phyloP scores from a whole-genome alignment of 1,140 invertebrate species.

The Calliphora vicina region DNA sequence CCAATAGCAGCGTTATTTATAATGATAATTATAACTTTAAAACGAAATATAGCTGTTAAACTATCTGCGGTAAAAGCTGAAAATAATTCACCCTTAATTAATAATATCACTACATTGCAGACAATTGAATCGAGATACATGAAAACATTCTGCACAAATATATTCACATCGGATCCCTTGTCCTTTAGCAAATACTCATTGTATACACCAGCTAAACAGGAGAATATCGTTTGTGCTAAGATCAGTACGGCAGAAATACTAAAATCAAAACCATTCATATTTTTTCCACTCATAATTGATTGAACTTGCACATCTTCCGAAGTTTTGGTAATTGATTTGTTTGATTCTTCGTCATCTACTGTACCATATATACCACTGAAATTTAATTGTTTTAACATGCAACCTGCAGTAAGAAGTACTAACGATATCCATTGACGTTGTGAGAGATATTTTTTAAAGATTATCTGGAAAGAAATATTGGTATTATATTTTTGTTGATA shows the following conservation, averaged over 20 bases:
- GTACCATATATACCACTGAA: slow-evolving; percentile 64
- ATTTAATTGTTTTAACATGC: slow-evolving; percentile 89
- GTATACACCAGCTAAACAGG: slow-evolving; percentile 94
- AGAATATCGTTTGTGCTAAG: slow-evolving; percentile 86
- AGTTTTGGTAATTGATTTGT: background rate
- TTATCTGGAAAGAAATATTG: slow-evolving; percentile 70
- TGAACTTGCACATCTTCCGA: background rate
- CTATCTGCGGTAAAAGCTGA: slow-evolving; percentile 70
- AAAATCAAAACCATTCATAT: slow-evolving; percentile 65
- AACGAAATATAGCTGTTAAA: slow-evolving; percentile 69
- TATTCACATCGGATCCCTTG: slow-evolving; percentile 81
- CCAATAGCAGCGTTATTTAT: slow-evolving; percentile 91
- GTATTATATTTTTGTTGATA: too few species aligned
- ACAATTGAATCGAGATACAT: slow-evolving; percentile 96
- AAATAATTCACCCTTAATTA: slow-evolving; percentile 70
- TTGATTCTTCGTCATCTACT: slow-evolving; percentile 48
- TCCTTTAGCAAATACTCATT: slow-evolving; percentile 95
- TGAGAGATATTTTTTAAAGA: slow-evolving; percentile 88
- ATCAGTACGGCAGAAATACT: slow-evolving; percentile 79
- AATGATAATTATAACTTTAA: slow-evolving; percentile 82
- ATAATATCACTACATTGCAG: slow-evolving; percentile 80
- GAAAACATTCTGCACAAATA: slow-evolving; percentile 94
- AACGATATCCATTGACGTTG: slow-evolving; percentile 90
- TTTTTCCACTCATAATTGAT: slow-evolving; percentile 60
- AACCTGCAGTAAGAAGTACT: slow-evolving; percentile 85